Evolutionary conservation across 2,888 invertebrate genomes (phyloP).

Genomic region (Epinotia bilunana): DNA sequence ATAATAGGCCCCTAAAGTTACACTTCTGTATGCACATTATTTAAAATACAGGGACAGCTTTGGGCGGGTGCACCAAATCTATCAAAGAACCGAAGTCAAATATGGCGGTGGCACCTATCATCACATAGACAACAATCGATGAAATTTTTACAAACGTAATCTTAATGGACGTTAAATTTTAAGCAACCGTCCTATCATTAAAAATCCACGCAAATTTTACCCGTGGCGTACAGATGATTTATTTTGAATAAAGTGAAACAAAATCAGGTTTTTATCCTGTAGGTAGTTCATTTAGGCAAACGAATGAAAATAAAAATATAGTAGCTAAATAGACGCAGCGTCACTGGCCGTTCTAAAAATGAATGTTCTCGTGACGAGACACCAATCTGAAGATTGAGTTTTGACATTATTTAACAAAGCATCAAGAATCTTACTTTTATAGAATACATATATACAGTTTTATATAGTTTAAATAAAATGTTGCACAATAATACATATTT

Average conservation of each 20-base stretch:
- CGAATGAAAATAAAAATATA: background rate
- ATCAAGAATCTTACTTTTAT: background rate
- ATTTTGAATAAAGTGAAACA: too few species aligned
- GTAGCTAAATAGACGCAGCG: background rate
- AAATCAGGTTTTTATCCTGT: too few species aligned
- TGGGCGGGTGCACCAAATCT: too few species aligned
- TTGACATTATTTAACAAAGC: background rate
- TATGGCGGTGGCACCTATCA: background rate
- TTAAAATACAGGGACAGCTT: too few species aligned
- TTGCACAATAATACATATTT: conserved; percentile 62
- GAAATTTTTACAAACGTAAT: too few species aligned
- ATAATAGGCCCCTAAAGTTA: background rate
- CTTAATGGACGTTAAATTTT: background rate
- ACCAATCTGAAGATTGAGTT: background rate
- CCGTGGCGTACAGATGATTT: too few species aligned
- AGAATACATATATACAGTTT: conserved; percentile 45
- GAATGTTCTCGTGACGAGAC: background rate
- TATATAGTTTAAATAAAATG: conserved; percentile 47
- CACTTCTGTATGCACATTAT: background rate
- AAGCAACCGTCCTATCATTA: background rate
- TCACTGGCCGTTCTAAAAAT: background rate
- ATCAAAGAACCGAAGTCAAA: too few species aligned
- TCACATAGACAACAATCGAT: too few species aligned
- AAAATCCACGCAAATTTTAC: too few species aligned
- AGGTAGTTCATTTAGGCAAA: too few species aligned